phyloP scores from a whole-genome alignment of 1,140 invertebrate genomes.

The Antheraea mylitta region DNA sequence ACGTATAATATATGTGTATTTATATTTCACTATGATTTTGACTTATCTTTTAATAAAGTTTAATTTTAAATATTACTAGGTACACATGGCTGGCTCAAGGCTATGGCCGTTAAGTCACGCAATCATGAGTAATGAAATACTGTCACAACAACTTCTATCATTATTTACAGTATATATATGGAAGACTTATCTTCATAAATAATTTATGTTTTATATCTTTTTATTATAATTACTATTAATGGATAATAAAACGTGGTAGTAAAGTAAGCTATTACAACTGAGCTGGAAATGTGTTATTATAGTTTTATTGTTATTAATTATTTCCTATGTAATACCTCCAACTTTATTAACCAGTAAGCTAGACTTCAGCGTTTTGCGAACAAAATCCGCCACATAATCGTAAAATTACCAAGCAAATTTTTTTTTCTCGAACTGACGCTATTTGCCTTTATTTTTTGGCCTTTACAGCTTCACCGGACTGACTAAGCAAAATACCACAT shows the following conservation, averaged over 20 bases:
- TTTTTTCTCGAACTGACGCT: no score
- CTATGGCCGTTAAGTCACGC: neutral
- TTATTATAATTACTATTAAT: neutral
- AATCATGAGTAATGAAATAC: constrained; percentile 3
- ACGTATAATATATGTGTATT: neutral
- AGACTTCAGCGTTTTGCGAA: no score
- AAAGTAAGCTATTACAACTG: neutral
- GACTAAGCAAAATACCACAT: no score
- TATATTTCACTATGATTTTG: neutral
- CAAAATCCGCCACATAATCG: no score
- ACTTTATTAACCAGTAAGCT: no score
- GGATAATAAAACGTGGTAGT: neutral
- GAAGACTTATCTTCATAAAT: constrained; percentile 1
- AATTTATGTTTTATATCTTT: constrained; percentile 4
- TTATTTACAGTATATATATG: constrained; percentile 2
- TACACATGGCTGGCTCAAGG: neutral
- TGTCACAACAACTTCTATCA: constrained; percentile 3
- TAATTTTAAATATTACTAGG: neutral
- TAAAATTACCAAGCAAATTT: no score
- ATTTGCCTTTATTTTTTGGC: no score
- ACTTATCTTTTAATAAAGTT: neutral
- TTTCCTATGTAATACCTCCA: neutral
- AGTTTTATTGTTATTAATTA: constrained; percentile 8
- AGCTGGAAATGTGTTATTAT: neutral
- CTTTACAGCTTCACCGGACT: no score